Base-by-base conservation (phyloP, 1,140 invertebrate genomes). In the Plectus sambesii region DNA sequence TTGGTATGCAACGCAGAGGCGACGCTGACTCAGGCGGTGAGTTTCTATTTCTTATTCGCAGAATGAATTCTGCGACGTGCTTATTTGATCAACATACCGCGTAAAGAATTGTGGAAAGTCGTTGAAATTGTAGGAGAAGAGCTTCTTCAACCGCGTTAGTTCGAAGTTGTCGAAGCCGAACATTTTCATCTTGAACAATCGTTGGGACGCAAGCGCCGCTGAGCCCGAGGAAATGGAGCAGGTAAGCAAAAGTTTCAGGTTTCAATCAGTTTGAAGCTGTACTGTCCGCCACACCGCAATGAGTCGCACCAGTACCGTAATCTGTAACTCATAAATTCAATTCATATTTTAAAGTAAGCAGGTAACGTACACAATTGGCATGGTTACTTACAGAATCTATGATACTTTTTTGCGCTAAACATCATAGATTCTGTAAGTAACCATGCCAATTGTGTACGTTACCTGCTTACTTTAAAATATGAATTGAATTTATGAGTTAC, bases 61-160 rank as follows among this genome's bases (percentile, higher is more conserved):
- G 15, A 46, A 41, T n/a, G n/a, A 37, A 19, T 38, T 15, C 22
- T 52, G 22, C 29, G 41, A 15, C 6, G 22, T 5, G 23, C 8
- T 39, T 6, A 23, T 35, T 29, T 23, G 5, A 2, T 54, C 55
- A 8, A 49, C 37, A 29, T 19, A 52, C 26, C 33, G 29, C 35
- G 76, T 48, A 45, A 19, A 48, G 35, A 22, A 4, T 26, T 42
- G 4, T 27, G 38, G 12, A 3, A 46, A n/a, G 15, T 40, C 8
- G 33, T 54, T 29, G 45, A 42, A 6, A 26, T 58, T 67, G 42
- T 74, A 94, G 83, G 92, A 99, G 70, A 98, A 98, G 69, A 93
- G 93, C 63, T 99, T 99, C 73, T 99, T 99, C 74, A 89, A 96
- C 70, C 96, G 96, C 81, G 94, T 99, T 19, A 94, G 87, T 17